These are phyloP conservation scores for Drosophila multiciliata DNA, from an alignment of 2,888 invertebrate genomes.

Conservation along the genomic window DNA sequence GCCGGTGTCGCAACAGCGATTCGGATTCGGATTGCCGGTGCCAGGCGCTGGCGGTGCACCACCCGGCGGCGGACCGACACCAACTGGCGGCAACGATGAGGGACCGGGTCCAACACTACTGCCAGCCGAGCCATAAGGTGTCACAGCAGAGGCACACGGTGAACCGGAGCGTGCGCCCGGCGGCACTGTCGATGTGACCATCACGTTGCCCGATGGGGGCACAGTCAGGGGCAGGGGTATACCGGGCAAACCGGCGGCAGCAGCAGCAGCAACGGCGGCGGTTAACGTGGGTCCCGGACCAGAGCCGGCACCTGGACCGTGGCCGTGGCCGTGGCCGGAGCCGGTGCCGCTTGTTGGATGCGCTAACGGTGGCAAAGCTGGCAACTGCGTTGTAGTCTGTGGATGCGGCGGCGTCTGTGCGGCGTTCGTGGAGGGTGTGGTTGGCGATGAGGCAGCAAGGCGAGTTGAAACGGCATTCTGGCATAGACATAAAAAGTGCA, in stretches of 20 bases:
- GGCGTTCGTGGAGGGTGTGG: conserved; percentile 82
- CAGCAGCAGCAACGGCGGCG: conserved; percentile 77
- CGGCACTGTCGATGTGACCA: conserved; percentile 86
- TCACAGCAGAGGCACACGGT: conserved; percentile 85
- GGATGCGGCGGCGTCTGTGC: conserved; percentile 86
- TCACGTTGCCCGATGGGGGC: conserved; percentile 48
- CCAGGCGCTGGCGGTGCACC: conserved; percentile 86
- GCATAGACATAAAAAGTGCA: conserved; percentile 27
- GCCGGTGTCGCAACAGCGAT: conserved; percentile 95
- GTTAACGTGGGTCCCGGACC: conserved; percentile 59
- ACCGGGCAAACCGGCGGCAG: conserved; percentile 64
- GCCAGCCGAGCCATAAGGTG: conserved; percentile 83
- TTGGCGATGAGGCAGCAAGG: conserved; percentile 89
- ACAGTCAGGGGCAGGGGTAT: conserved; percentile 47
- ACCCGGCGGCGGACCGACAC: conserved; percentile 68
- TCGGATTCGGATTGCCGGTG: conserved; percentile 79
- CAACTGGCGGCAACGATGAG: conserved; percentile 73
- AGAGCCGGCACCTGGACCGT: conserved; percentile 29
- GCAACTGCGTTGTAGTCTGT: conserved; percentile 55
- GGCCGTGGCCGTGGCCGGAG: conserved; percentile 28
- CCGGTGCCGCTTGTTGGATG: conserved; percentile 64
- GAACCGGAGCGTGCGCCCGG: conserved; percentile 86
- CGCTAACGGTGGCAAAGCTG: conserved; percentile 66
- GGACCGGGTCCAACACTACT: conserved; percentile 70
- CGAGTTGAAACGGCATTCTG: conserved; percentile 89